Evolutionary conservation across 2,797 vertebrate genomes (phyloP), one percentile per base, ranked within the genome.

Genomic region (Aselliscus stoliczkanus): DNA sequence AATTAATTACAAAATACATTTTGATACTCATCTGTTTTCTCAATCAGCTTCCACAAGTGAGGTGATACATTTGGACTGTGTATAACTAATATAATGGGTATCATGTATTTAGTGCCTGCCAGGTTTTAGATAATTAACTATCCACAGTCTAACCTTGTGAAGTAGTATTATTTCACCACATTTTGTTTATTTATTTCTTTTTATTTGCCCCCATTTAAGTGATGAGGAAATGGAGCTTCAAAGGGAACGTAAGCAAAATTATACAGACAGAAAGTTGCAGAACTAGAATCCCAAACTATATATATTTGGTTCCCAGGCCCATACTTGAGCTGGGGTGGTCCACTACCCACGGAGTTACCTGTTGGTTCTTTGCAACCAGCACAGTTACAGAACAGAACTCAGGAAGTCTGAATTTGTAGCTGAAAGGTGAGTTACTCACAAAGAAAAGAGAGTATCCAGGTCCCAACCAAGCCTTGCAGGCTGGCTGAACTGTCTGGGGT

Each of bases 1-100:
- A 54, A 52, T 67, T 75, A 54, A 52, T 67, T 75, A 52, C 72
- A 70, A 92, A 83, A 64, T 31, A 72, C 17, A n/a, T 52, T 96
- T 87, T 50, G 83, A 94, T 62, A 79, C 34, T 60, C 21, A 29
- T 7, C 58, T 83, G 21, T 50, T 79, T 84, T 87, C 79, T 84
- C 44, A 73, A 73, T 8, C 34, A 37, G 47, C 13, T 73, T 92
- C 34, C 31, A 34, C 23, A 37, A 64, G 20, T 13, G 47, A 20
- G 58, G 1, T 39, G 42, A 52, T 13, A 4, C 12, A 50, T 0
- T 37, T 50, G 47, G 60, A 69, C 9, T 14, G 3, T 88, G n/a
- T 23, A 13, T 7, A 80, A 64, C 29, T 65, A 42, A 44, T 34
- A 7, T n/a, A 54, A 79, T 6, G 7, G 21, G 44, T 12, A 54